A percentile compares a stretch with the other conserved stretches of the same genome.
phyloP scores from a whole-genome alignment of 2,888 invertebrate species.

The Rhingia rostrata region DNA sequence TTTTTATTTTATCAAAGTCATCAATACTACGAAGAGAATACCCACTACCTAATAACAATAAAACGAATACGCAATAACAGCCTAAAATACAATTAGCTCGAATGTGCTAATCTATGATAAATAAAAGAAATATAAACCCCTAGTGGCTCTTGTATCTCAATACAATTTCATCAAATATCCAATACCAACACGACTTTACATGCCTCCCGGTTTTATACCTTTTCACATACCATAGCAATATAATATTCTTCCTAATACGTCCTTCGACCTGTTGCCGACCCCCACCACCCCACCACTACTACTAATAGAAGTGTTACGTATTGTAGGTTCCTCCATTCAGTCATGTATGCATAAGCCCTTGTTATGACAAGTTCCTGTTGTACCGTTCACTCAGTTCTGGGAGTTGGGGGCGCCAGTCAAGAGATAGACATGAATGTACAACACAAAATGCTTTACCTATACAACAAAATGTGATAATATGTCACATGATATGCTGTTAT shows the following conservation, averaged over 20 bases:
- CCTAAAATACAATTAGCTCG: conserved; percentile 48
- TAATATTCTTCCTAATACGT: conserved; percentile 62
- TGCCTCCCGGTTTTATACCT: conserved; percentile 32
- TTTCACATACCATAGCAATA: conserved; percentile 32
- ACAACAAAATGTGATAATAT: conserved; percentile 67
- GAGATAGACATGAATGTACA: conserved; percentile 9
- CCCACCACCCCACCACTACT: conserved; percentile 13
- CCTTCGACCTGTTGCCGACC: conserved; percentile 67
- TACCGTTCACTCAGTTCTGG: conserved; percentile 38
- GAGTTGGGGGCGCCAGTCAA: background rate
- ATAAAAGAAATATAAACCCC: conserved; percentile 4
- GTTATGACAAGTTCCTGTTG: conserved; percentile 64
- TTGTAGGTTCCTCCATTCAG: background rate
- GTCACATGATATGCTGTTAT: conserved; percentile 72
- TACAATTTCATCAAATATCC: conserved; percentile 39
- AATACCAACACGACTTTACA: conserved; percentile 40
- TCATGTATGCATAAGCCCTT: conserved; percentile 49
- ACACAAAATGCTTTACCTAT: conserved; percentile 39
- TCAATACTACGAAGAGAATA: too few relatives aligned
- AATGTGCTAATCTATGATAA: conserved; percentile 44
- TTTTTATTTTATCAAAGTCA: too few relatives aligned
- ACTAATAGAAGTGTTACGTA: background rate
- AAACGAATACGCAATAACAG: conserved; percentile 1
- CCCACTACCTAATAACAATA: too few relatives aligned
- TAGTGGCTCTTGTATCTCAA: conserved; percentile 14